Evolutionary conservation across 2,797 vertebrate species (phyloP).

Genomic region (Hydrolagus colliei): DNA sequence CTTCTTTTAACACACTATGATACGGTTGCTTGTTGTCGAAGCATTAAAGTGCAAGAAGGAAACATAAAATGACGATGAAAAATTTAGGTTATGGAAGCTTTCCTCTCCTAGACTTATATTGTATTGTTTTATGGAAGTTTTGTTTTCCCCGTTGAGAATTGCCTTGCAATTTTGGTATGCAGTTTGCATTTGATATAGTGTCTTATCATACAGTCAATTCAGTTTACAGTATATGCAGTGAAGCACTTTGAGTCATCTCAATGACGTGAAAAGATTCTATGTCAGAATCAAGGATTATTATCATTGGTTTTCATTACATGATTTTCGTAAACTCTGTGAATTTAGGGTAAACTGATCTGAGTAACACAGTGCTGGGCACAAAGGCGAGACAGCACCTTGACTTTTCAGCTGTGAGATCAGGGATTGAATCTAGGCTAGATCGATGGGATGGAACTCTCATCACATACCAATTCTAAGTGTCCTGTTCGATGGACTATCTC

Average conservation of each 20-base stretch:
- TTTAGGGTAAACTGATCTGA: too few relatives aligned
- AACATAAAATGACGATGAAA: conserved; percentile 9
- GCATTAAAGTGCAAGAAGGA: not conserved
- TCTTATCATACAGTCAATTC: too few relatives aligned
- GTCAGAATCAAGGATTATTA: too few relatives aligned
- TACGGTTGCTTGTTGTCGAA: not conserved
- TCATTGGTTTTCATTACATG: too few relatives aligned
- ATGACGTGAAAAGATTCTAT: too few relatives aligned
- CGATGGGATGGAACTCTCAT: not conserved
- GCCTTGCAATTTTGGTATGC: not conserved
- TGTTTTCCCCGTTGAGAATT: not conserved
- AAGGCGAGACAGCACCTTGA: not conserved
- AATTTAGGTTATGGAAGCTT: not conserved
- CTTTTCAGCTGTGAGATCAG: not conserved
- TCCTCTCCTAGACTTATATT: not conserved
- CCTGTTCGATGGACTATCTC: not conserved
- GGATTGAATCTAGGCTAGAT: not conserved
- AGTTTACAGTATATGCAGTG: too few relatives aligned
- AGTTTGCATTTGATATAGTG: too few relatives aligned
- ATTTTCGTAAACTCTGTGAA: too few relatives aligned
- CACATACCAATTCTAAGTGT: not conserved
- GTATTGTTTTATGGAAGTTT: not conserved
- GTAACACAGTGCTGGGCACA: too few relatives aligned
- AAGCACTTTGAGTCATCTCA: too few relatives aligned
- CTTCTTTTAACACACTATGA: not conserved